Percentiles rank a stretch among this genome's conserved stretches.
phyloP scores from a whole-genome alignment of 2,797 vertebrate genomes.

The Coccyzus lansbergi region DNA sequence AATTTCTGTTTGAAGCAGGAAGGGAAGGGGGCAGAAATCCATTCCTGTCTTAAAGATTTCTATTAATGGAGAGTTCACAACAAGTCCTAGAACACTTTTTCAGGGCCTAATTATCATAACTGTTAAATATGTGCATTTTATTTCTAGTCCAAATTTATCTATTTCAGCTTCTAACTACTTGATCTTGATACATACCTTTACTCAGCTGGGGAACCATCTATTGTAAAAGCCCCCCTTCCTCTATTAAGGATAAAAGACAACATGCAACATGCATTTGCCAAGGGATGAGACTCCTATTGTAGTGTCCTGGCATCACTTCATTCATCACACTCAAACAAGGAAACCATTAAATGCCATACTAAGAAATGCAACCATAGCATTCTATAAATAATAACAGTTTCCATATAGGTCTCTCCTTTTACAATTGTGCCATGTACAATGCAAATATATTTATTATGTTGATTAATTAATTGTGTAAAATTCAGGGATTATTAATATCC shows the following conservation, averaged over 20 bases:
- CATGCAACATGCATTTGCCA: neutral
- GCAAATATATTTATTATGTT: neutral
- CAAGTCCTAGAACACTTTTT: constrained; percentile 5
- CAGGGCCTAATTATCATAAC: constrained; percentile 2
- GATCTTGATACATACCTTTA: neutral
- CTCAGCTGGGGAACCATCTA: neutral
- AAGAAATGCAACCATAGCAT: neutral
- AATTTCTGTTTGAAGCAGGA: constrained; percentile 8
- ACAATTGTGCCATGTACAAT: neutral
- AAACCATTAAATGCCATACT: neutral
- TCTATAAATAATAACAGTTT: neutral
- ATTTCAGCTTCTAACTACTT: constrained; percentile 1
- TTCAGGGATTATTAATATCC: neutral
- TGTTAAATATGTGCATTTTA: neutral
- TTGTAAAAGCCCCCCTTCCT: neutral
- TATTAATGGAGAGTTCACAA: constrained; percentile 8
- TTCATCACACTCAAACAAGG: neutral
- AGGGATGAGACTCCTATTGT: neutral
- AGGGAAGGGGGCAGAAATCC: neutral
- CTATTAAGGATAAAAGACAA: neutral
- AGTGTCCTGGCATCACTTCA: neutral
- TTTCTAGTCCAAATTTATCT: constrained; percentile 7
- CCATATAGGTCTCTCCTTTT: neutral
- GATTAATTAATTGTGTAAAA: neutral
- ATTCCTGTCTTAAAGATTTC: constrained; percentile 11